Percentiles rank a stretch among this genome's conserved stretches.
phyloP scores from a whole-genome alignment of 2,888 invertebrate genomes.

The Lasioglossum malachurum region DNA sequence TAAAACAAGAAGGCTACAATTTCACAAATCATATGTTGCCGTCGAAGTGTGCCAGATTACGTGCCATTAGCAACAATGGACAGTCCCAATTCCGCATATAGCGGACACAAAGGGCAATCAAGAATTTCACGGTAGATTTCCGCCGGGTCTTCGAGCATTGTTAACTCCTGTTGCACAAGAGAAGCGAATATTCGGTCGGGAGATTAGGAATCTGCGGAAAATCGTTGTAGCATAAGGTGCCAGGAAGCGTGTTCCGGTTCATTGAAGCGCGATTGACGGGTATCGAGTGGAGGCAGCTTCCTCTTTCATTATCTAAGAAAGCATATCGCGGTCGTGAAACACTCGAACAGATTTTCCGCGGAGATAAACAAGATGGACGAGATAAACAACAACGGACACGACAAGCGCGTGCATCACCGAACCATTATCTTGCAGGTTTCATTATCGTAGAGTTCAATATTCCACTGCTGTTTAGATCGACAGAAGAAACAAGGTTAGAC shows the following conservation, averaged over 20 bases:
- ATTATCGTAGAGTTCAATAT: constrained; percentile 26
- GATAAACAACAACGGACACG: neutral
- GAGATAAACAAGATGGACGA: neutral
- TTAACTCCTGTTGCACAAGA: neutral
- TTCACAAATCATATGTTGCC: neutral
- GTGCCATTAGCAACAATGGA: constrained; percentile 1
- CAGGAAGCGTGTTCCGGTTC: constrained; percentile 52
- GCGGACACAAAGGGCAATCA: constrained; percentile 23
- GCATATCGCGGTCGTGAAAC: constrained; percentile 19
- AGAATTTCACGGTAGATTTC: constrained; percentile 55
- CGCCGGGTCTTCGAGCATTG: neutral
- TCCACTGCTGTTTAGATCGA: neutral
- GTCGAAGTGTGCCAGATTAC: neutral
- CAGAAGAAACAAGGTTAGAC: neutral
- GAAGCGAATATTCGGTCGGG: constrained; percentile 37
- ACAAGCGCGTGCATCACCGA: neutral
- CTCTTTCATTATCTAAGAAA: constrained; percentile 29
- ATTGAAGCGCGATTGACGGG: constrained; percentile 47
- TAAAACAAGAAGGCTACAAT: neutral
- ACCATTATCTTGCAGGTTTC: constrained; percentile 16
- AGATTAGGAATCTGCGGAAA: neutral
- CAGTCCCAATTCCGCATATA: neutral
- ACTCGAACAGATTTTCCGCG: neutral
- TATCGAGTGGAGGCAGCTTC: constrained; percentile 26
- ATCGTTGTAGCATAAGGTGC: constrained; percentile 1